Evolutionary conservation across 2,888 invertebrate species (phyloP), one percentile per base, ranked within the genome.

Genomic region (Andricus curvator): DNA sequence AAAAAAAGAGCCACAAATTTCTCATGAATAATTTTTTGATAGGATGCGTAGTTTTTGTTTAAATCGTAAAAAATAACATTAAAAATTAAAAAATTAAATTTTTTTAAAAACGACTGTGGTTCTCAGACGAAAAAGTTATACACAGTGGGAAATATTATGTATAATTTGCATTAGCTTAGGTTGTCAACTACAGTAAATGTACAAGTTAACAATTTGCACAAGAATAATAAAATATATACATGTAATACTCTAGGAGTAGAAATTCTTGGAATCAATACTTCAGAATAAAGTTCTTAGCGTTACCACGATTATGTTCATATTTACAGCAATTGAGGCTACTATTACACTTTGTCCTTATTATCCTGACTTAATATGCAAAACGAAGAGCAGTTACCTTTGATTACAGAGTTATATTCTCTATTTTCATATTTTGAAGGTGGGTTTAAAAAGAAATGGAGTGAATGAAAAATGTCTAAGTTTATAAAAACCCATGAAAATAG

Each of bases 281-380:
- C 20, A 29, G 44, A 51, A 70, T 20, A 70, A 70, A 70, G 29
- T 29, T 70, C 25, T 20, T 17, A 29, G 25, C 20, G 48, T 48
- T 68, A 48, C 29, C 48, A 56, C 33, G 29, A 70, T 70, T 70
- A 29, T 70, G 22, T 62, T 70, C 51, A 29, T 33, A 74, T 74
- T 56, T 29, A 51, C 20, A 11, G 13, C 51, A 74, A 33, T 51
- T 51, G 33, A 56, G 70, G 70, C 56, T 70, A 74, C 51, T 29
- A 56, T 74, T 51, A 74, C 5, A 74, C 56, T 56, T 56, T 33
- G 74, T 33, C 33, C 56, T 56, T 20, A 74, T 74, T 74, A 74
- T 33, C 0, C 11, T 37, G 9, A 17, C 74, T 56, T 74, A 29
- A 74, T 5, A 33, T 56, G 51, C 56, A 56, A 74, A 74, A 74